Conservation (phyloP, 2,113 vertebrate species). For the Pristiophorus japonicus region DNA sequence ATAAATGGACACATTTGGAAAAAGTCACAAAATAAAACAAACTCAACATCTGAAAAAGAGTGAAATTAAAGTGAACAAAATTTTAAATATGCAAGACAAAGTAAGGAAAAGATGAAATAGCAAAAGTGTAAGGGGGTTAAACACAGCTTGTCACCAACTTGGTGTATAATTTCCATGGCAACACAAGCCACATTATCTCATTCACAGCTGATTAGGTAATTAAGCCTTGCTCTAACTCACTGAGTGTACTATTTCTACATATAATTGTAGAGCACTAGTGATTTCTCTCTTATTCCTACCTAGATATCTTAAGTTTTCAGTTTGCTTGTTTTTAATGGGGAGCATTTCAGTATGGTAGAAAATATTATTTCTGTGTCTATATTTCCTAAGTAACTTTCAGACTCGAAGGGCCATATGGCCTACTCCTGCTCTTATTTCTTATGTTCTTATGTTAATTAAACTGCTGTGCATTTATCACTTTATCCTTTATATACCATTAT, state of each 20-base stretch:
- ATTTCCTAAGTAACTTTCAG: not conserved
- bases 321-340: not conserved
- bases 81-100: not conserved
- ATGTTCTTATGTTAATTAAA: not conserved
- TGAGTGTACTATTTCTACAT: not conserved
- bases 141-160: not conserved
- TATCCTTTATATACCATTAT: not conserved
- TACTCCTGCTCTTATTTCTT: no score
- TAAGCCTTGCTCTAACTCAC: not conserved
- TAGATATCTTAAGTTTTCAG: not conserved
- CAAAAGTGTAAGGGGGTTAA: not conserved
- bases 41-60: not conserved
- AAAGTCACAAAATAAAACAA: not conserved
- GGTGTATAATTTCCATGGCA: not conserved
- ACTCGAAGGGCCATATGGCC: no score
- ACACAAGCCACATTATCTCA: not conserved
- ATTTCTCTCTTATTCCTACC: not conserved
- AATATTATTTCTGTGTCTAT: not conserved
- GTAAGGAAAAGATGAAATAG: not conserved
- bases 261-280: not conserved
- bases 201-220: not conserved
- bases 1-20: not conserved
- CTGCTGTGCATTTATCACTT: not conserved
- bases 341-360: not conserved
- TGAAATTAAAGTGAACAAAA: not conserved